Base-by-base conservation (phyloP, 2,797 vertebrate genomes). In the Chanos chanos region DNA sequence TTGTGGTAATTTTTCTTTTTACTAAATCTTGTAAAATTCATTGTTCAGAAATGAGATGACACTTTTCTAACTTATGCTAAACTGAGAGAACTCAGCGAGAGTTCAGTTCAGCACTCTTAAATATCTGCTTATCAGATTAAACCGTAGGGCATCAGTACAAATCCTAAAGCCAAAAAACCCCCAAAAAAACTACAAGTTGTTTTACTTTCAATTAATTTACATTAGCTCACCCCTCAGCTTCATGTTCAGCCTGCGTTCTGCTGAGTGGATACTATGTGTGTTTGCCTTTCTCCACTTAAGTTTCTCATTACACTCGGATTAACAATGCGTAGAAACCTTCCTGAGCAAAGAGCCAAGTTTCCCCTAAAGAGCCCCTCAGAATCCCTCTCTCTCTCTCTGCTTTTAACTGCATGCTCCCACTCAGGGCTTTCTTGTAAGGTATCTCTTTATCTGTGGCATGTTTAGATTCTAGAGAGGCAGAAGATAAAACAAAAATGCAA, bases 251-350 rank as follows among this genome's bases (percentile, higher is more conserved):
- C 48, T 48, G 41, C 22, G 48, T 25, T 27, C 34, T 27, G 44
- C 47, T 45, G 44, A 53, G 41, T 61, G 52, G 57, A 66, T 34
- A 13, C 51, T 61, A 33, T 15, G 49, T 54, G 47, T 72, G 72
- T 70, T 63, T 74, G 67, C 57, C 48, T 66, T 68, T 47, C 58
- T 71, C 52, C 61, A 68, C 64, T 59, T 57, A 64, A 66, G 72
- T 66, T 73, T 68, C 71, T 76, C 55, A 71, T 71, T 68, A 62
- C 58, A 66, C 71, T 68, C 61, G 61, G 53, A 66, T 71, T 56
- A 71, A 68, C 66, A 73, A 53, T 71, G 62, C 68, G 61, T 48
- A 68, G 56, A 71, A 69, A 71, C 64, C 63, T 68, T 55, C 45
- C 12, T 60, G 41, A 72, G 31, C n/a, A 24, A 27, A 19, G 41